Conservation (phyloP, 1,140 invertebrate genomes). For the Drosophila hydei region DNA sequence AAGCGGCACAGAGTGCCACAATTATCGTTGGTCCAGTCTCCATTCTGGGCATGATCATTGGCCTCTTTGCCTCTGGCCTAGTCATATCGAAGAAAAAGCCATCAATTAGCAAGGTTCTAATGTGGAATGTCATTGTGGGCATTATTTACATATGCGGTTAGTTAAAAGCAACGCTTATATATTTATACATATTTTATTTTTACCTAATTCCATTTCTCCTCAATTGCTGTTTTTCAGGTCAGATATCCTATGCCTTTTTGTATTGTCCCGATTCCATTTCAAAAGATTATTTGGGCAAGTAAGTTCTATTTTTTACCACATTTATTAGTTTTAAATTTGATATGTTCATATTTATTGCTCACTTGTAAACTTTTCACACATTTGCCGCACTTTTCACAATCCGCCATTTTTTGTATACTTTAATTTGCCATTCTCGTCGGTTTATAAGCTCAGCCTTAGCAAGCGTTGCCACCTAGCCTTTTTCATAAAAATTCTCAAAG, state of each 20-base stretch:
- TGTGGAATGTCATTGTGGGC: slow-evolving; percentile 88
- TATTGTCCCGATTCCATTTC: slow-evolving; percentile 84
- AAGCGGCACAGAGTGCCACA: slow-evolving; percentile 87
- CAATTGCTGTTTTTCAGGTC: slow-evolving; percentile 61
- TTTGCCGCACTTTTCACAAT: background rate
- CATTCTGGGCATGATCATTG: slow-evolving; percentile 86
- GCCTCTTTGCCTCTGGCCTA: slow-evolving; percentile 87
- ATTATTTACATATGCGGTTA: slow-evolving; percentile 85
- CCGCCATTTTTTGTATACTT: background rate
- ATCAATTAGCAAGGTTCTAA: slow-evolving; percentile 85
- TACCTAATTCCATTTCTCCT: background rate
- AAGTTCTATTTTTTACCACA: slow-evolving; percentile 23
- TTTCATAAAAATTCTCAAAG: background rate
- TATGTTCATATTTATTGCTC: background rate
- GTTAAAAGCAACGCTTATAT: slow-evolving; percentile 83
- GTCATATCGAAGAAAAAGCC: slow-evolving; percentile 88
- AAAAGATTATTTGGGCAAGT: slow-evolving; percentile 57
- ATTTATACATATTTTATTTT: background rate
- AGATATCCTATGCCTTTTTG: slow-evolving; percentile 86
- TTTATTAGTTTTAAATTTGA: background rate
- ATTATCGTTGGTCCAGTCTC: slow-evolving; percentile 86
- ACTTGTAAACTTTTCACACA: background rate
- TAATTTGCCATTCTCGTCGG: background rate
- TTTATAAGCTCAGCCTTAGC: background rate
- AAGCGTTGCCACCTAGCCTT: background rate